These are phyloP conservation scores for Vanessa cardui DNA, from an alignment of 2,888 invertebrate genomes.

Conservation along the genomic window DNA sequence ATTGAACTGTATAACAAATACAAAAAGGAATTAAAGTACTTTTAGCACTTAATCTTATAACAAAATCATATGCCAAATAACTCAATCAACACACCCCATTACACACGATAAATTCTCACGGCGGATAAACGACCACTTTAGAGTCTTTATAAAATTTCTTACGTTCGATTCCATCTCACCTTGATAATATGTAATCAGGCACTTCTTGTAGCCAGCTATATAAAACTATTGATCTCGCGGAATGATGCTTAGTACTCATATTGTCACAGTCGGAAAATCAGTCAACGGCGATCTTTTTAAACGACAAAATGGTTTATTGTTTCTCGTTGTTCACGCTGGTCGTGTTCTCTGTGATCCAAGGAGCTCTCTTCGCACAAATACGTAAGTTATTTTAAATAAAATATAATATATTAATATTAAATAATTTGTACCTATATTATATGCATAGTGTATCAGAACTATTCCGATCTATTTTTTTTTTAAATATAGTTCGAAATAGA, in stretches of 20 bases:
- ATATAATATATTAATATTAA: conserved; percentile 8
- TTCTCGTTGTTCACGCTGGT: conserved; percentile 46
- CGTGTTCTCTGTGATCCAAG: conserved; percentile 50
- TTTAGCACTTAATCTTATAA: too few species aligned
- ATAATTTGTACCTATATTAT: background rate
- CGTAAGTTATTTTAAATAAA: conserved; percentile 48
- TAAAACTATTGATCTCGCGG: conserved; percentile 44
- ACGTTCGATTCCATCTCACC: conserved; percentile 39
- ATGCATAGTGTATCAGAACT: conserved; percentile 5
- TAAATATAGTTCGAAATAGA: too few species aligned
- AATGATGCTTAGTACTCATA: conserved; percentile 34
- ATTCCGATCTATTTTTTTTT: conserved; percentile 7
- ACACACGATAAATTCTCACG: conserved; percentile 10
- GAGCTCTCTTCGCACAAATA: conserved; percentile 52
- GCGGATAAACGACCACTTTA: conserved; percentile 22
- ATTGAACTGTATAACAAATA: too few species aligned
- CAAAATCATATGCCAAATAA: too few species aligned
- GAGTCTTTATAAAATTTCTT: conserved; percentile 30
- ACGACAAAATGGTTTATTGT: conserved; percentile 46
- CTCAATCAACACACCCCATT: conserved; percentile 1
- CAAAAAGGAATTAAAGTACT: too few species aligned
- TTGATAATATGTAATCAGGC: conserved; percentile 44
- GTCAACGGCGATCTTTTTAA: conserved; percentile 14
- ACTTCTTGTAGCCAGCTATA: conserved; percentile 43
- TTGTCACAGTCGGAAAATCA: conserved; percentile 28